These are phyloP conservation scores for Rhinella marina DNA, from an alignment of 2,797 vertebrate species.

Conservation along the genomic window DNA sequence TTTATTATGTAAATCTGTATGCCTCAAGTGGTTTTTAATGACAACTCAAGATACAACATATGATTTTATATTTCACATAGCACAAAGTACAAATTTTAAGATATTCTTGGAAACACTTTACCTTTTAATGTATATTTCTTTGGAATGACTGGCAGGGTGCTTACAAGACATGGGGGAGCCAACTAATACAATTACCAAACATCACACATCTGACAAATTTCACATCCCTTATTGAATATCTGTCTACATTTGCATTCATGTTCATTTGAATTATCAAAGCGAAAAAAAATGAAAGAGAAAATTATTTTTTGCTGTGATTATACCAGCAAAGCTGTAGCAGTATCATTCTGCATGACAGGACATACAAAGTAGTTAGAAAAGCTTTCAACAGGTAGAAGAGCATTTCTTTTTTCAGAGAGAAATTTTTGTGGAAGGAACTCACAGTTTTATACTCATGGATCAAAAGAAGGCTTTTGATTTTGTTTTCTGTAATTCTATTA, in stretches of 20 bases:
- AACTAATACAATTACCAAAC: slow-evolving; percentile 42
- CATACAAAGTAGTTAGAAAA: not conserved
- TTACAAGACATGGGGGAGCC: slow-evolving; percentile 23
- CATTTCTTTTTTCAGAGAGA: not conserved
- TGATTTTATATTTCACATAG: not conserved
- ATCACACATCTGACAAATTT: slow-evolving; percentile 37
- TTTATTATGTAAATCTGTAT: not conserved
- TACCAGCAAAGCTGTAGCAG: slow-evolving; percentile 9
- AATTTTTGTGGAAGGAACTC: not conserved
- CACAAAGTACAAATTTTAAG: not conserved
- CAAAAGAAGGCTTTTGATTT: no score
- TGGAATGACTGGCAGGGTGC: not conserved
- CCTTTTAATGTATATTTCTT: slow-evolving; percentile 32
- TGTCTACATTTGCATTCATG: slow-evolving; percentile 33
- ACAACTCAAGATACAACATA: not conserved
- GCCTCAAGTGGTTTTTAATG: not conserved
- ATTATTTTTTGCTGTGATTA: slow-evolving; percentile 14
- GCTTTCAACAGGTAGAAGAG: not conserved
- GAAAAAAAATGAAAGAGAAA: not conserved
- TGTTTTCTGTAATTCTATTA: no score
- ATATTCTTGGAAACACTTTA: slow-evolving; percentile 34
- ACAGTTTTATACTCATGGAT: not conserved
- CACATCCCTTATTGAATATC: slow-evolving; percentile 27
- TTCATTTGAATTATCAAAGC: slow-evolving; percentile 35
- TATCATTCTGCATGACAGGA: not conserved